phyloP scores from a whole-genome alignment of 2,888 invertebrate genomes.

The Zaprionus lineosus region DNA sequence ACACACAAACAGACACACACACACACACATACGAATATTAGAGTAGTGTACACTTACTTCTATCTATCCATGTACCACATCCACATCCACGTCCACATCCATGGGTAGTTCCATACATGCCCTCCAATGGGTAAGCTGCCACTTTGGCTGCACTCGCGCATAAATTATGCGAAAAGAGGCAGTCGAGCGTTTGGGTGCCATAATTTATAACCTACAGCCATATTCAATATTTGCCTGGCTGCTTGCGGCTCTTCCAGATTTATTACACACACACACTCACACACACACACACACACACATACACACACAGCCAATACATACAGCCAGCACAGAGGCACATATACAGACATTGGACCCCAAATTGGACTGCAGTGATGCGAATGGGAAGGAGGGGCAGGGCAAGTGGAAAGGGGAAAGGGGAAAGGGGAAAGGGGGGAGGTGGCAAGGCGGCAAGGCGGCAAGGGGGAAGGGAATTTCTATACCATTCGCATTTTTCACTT shows the following conservation, averaged over 20 bases:
- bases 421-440: too few relatives aligned
- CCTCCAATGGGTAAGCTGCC: conserved; percentile 2
- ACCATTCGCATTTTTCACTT: conserved; percentile 33
- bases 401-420: not conserved
- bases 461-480: not conserved
- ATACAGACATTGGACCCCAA: conserved; percentile 20
- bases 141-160: conserved; percentile 54
- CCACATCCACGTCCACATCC: too few relatives aligned
- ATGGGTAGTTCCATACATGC: not conserved
- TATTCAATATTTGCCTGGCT: conserved; percentile 74
- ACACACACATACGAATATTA: too few relatives aligned
- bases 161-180: conserved; percentile 60
- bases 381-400: not conserved
- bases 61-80: too few relatives aligned
- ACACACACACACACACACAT: conserved; percentile 8
- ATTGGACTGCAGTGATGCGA: conserved; percentile 12
- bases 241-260: conserved; percentile 55
- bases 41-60: not conserved
- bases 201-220: conserved; percentile 75
- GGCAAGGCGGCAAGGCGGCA: too few relatives aligned
- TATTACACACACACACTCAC: conserved; percentile 47
- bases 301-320: conserved; percentile 34
- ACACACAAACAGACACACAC: too few relatives aligned
- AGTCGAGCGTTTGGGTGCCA: conserved; percentile 59
- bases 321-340: conserved; percentile 10